These are phyloP conservation scores for Lapara coniferarum DNA, from an alignment of 2,888 invertebrate genomes.

Conservation along the genomic window DNA sequence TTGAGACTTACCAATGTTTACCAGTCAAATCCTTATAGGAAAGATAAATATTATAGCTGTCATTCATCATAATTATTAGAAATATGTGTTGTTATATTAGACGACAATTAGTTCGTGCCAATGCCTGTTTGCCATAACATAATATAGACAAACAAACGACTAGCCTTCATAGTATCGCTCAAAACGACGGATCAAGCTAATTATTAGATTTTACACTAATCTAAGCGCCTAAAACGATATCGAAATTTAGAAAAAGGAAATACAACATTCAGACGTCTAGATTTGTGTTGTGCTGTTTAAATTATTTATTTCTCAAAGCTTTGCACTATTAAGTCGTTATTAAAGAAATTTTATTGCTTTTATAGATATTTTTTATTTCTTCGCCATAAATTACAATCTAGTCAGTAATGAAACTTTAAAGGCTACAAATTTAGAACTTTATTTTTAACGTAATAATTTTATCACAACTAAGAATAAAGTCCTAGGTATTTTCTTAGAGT, in stretches of 20 bases:
- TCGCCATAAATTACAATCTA: no score
- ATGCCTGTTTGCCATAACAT: constrained; percentile 6
- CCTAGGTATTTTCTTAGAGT: no score
- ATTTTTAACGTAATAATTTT: no score
- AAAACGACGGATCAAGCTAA: neutral
- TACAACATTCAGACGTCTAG: neutral
- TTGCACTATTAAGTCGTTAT: neutral
- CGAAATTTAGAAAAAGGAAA: neutral
- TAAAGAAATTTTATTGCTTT: no score
- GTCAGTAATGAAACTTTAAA: no score
- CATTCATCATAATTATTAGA: neutral
- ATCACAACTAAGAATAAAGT: no score
- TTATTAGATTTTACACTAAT: neutral
- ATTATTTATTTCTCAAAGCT: neutral
- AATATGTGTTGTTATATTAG: neutral
- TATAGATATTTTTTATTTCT: no score
- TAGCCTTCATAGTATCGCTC: neutral
- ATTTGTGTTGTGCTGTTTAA: neutral
- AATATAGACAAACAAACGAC: neutral
- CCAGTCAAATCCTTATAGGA: neutral
- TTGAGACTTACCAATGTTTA: neutral
- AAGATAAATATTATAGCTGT: neutral
- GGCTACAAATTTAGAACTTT: no score
- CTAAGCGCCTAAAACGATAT: neutral
- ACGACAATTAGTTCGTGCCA: constrained; percentile 15